These are phyloP conservation scores for Aethes cnicana DNA, from an alignment of 2,888 invertebrate species.

Conservation along the genomic window DNA sequence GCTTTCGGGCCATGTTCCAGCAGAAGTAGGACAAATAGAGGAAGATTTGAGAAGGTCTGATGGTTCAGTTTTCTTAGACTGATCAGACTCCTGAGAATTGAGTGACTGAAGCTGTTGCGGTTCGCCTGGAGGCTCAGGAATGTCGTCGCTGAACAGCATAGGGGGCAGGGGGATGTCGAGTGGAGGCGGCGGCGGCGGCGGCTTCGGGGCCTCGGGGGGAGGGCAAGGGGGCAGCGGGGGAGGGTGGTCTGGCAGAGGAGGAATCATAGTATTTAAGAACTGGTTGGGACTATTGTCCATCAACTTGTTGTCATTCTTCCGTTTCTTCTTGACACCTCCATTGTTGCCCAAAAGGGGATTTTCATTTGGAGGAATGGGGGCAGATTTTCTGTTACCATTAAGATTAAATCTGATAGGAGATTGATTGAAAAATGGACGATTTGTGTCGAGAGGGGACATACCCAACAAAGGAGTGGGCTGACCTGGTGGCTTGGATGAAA, in stretches of 20 bases:
- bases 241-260: constrained; percentile 82
- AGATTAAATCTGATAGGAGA: constrained; percentile 75
- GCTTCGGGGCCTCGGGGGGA: constrained; percentile 69
- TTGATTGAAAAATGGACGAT: constrained; percentile 71
- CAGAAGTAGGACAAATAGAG: constrained; percentile 57
- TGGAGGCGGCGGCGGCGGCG: constrained; percentile 56
- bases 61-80: constrained; percentile 53
- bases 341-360: constrained; percentile 67
- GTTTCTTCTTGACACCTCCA: constrained; percentile 87
- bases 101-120: constrained; percentile 37
- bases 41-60: constrained; percentile 61
- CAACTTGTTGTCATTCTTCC: constrained; percentile 86
- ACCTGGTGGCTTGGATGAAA: constrained; percentile 55
- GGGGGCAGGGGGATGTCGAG: constrained; percentile 71
- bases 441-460: constrained; percentile 70
- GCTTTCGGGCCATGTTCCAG: constrained; percentile 89
- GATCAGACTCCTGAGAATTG: constrained; percentile 45
- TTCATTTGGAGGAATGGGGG: constrained; percentile 65
- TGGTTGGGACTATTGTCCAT: constrained; percentile 72
- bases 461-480: constrained; percentile 65
- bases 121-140: constrained; percentile 64
- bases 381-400: constrained; percentile 64
- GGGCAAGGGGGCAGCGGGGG: constrained; percentile 79
- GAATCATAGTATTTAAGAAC: constrained; percentile 51
- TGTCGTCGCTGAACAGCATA: constrained; percentile 69